These are phyloP conservation scores for Agrenia bidenticulata DNA, from an alignment of 2,888 invertebrate species.

Conservation along the genomic window DNA sequence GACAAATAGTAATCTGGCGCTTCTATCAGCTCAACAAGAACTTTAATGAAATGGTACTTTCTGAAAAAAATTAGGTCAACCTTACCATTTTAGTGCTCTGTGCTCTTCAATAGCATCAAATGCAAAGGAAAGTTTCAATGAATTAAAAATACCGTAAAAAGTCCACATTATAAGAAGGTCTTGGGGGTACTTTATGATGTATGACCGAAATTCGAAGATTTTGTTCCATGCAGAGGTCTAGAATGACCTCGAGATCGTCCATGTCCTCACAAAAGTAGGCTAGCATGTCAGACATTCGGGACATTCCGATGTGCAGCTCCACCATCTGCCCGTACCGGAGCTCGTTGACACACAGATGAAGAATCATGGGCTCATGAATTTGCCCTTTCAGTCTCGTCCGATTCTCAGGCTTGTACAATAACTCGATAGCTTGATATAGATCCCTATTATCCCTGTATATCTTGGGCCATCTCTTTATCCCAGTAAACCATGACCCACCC, in stretches of 20 bases:
- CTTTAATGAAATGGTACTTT: conserved; percentile 37
- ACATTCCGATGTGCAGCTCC: too few species aligned
- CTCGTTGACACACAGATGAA: conserved; percentile 56
- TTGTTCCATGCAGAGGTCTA: conserved; percentile 63
- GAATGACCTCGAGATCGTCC: conserved; percentile 74
- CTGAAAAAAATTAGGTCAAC: conserved; percentile 26
- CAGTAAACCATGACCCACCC: too few species aligned
- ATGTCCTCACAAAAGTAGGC: conserved; percentile 83
- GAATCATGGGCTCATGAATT: conserved; percentile 80
- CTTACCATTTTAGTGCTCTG: too few species aligned
- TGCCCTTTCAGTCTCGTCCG: conserved; percentile 65
- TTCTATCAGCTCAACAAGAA: conserved; percentile 45
- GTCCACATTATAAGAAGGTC: background rate
- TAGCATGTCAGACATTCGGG: conserved; percentile 74
- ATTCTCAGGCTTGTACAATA: conserved; percentile 60
- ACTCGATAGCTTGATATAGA: conserved; percentile 69
- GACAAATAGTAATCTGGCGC: conserved; percentile 48
- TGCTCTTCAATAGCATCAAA: too few species aligned
- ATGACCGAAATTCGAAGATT: conserved; percentile 67
- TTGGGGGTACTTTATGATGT: conserved; percentile 53
- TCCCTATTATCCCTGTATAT: conserved; percentile 62
- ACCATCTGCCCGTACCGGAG: conserved; percentile 44
- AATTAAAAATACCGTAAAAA: background rate
- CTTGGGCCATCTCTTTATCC: too few species aligned
- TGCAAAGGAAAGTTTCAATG: too few species aligned